Base-by-base conservation (phyloP, 1,140 invertebrate species). In the Danaus melanippus region DNA sequence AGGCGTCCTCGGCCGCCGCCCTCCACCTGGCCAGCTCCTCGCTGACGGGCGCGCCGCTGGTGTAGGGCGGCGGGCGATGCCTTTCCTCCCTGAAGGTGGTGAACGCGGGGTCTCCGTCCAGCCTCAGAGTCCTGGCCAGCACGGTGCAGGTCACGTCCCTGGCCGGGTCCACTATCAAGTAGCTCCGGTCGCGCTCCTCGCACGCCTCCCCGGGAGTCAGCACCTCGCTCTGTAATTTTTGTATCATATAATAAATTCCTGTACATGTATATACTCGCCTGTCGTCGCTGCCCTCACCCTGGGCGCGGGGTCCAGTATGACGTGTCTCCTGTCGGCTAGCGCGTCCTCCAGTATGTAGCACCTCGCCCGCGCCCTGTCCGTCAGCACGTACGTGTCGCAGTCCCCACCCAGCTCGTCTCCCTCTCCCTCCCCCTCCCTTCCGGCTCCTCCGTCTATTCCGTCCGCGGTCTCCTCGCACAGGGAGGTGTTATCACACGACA, bases 311-410 rank as follows among this genome's bases (percentile, higher is more conserved):
- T 86, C 81, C 8, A 87, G 71, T 45, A 87, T 76, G 52, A 83
- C 82, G 60, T 76, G 69, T 7, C 66, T 41, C 9, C 64, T 52
- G 48, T 70, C 78, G 42, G 67, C 67, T 10, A 84, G 69, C 58
- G 72, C 76, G 70, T 86, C 81, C 45, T 69, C 64, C 21, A 87
- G 65, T 15, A 79, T 56, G 67, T 84, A 84, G n/a, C 71, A 67
- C 50, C 76, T 60, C 48, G 81, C 72, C 42, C 79, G 71, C 47
- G 69, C 67, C 44, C 72, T 60, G 68, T 76, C 76, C 46, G 84
- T 85, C 47, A 87, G 75, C 58, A 86, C 79, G 71, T 82, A 87
- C 48, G 82, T 84, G 56, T 83, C 83, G 15, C 62, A 41, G 41
- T 11, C 59, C 64, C 62, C 52, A 64, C 46, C 51, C 39, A 48